phyloP scores from a whole-genome alignment of 1,140 invertebrate species.

The Schlechtendalia chinensis region DNA sequence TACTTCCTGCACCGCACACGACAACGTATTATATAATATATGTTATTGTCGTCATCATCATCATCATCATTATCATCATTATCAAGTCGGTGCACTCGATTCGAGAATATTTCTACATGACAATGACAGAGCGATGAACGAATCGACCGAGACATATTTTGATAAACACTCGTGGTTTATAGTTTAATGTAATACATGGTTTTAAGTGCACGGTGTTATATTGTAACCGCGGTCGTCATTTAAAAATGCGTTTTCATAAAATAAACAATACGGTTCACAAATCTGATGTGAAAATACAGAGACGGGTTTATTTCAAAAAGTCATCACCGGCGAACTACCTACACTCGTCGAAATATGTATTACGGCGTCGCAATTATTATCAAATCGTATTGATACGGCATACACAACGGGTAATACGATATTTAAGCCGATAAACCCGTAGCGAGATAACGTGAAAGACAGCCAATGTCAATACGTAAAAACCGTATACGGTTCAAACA shows the following conservation, averaged over 20 bases:
- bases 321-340: neutral
- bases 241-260: neutral
- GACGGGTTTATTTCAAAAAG: neutral
- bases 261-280: neutral
- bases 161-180: neutral
- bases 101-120: neutral
- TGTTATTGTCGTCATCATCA: neutral
- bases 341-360: neutral
- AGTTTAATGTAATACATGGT: neutral
- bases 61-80: neutral
- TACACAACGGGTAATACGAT: neutral
- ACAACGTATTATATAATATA: neutral
- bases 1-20: neutral
- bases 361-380: conserved; percentile 3
- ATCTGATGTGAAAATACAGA: neutral
- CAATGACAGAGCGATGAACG: neutral
- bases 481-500: neutral
- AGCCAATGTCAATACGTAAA: neutral
- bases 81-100: neutral
- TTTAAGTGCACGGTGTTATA: neutral
- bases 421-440: conserved; percentile 20
- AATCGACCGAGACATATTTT: neutral
- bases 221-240: neutral
- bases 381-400: neutral
- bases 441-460: conserved; percentile 6